Evolutionary conservation across 2,888 invertebrate species (phyloP), one percentile per base, ranked within the genome.

Genomic region (Sinotaia quadrata): DNA sequence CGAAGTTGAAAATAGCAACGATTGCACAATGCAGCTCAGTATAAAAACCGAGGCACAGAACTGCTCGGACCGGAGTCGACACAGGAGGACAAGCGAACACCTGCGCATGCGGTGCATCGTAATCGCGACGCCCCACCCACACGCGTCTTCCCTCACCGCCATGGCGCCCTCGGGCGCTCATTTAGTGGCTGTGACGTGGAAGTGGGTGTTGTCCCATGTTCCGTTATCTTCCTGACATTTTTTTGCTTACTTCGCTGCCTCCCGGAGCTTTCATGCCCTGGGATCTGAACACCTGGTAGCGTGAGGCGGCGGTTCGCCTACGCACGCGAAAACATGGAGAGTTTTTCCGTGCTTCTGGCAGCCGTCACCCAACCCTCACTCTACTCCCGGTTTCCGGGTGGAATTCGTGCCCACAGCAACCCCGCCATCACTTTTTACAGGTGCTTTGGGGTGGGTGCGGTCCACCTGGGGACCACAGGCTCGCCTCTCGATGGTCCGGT

Each of bases 391-490:
- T 72, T 72, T 51, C 58, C 62, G 52, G 59, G 44, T 49, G 44
- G 62, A 34, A 21, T 37, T 62, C 72, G 49, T 37, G 61, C 56
- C 68, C 72, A 3, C 41, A 72, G 72, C 68, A 61, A 72, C 72
- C 72, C 56, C 67, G 72, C 72, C 69, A 37, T 58, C 57, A 72
- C 72, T 62, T 59, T 15, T 12, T 12, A 12, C 15, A 56, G 69
- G 72, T 72, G 69, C 72, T 72, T 4, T n/a, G 72, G 69, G 72
- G 72, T 67, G 72, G 69, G 69, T 61, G 60, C 54, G 72, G 62
- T 57, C 36, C 57, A 56, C 57, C 61, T 47, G 61, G 66, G 44
- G 68, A 72, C 72, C 72, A 68, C 68, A 68, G 41, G 3, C 47
- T n/a, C 18, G 47, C 47, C n/a, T n/a, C n/a, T n/a, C n/a, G n/a